Evolutionary conservation across 2,888 invertebrate species (phyloP), one percentile per base, ranked within the genome.

Genomic region (Drosophila silvestris): DNA sequence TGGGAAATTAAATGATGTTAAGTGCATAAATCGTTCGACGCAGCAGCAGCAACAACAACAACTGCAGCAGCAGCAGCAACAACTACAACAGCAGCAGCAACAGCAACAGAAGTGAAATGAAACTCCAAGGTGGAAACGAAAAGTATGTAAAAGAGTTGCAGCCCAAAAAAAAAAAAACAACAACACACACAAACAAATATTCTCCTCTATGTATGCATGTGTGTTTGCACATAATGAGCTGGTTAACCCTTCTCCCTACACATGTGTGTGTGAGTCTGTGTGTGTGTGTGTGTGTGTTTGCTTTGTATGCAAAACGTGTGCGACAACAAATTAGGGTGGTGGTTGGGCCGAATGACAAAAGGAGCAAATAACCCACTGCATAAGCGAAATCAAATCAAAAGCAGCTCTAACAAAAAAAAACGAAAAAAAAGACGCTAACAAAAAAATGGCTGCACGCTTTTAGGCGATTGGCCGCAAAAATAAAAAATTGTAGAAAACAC

Each of bases 1-100:
- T 63, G 39, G 64, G 66, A 89, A 84, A 87, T 91, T 77, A 85
- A 91, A 91, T 89, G 77, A 90, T 89, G 86, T 84, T 89, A 81
- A 89, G 90, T 89, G 90, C 90, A 77, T 89, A 77, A 91, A 90
- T 74, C 72, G 71, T 70, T 64, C 69, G 73, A 74, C 67, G 59
- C 59, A 73, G 51, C 74, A 57, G 52, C 65, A 68, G 5, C 57
- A 58, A n/a, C 64, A 54, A 9, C 53, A 58, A 28, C 64, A 60
- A 4, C 51, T 50, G 39, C 68, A 63, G 35, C 73, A 51, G 41
- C 65, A 65, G 3, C 57, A 58, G 22, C 39, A 30, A 4, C 33
- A 33, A 33, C 33, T 12, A 14, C 60, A 64, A 19, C 64, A 56
- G 32, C 81, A 50, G 19, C 59, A 50, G 9, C 39, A 50, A 33